Base-by-base conservation (phyloP, 2,113 vertebrate species). In the Phalacrocorax carbo region DNA sequence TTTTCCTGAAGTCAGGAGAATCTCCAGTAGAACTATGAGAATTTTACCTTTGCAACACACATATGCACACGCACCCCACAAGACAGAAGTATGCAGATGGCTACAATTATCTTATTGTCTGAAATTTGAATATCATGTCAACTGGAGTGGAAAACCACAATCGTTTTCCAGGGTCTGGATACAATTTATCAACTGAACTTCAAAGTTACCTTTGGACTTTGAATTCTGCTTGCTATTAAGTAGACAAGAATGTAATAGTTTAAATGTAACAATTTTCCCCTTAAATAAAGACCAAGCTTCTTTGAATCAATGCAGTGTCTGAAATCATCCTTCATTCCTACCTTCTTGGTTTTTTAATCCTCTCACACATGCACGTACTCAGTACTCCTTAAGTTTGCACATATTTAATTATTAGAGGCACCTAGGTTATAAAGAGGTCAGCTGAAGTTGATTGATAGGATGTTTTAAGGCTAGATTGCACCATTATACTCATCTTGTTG, bases 101-200 rank as follows among this genome's bases (percentile, higher is more conserved):
- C 71, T 95, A 54, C 60, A 90, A 94, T 97, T 96, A 96, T 93
- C 84, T 90, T 94, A 88, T 82, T 93, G 83, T 69, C 51, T 65
- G 48, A 97, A 96, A 96, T 96, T 82, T 96, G 40, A 96, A 82
- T 92, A 87, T 61, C 82, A 17, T 46, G 44, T 46, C 44, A 46
- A 46, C 6, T 17, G 15, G 44, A 46, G 44, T 44, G 15, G 44
- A 46, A 46, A 46, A 46, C 44, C 17, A 46, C 60, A 82, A 92
- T 77, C 81, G 10, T 70, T 94, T 96, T 95, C 82, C 42, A 94
- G 69, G n/a, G 64, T 92, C 88, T 96, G 76, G 78, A 96, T 72
- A 90, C 93, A 93, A 93, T 87, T 97, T 97, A 97, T 96, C 87
- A 95, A 80, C 51, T 72, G 58, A 93, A 96, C 83, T 95, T 97